Percentiles rank a stretch among this genome's conserved stretches.
Evolutionary conservation across 1,140 invertebrate species (phyloP).

Genomic region (Orussus abietinus): DNA sequence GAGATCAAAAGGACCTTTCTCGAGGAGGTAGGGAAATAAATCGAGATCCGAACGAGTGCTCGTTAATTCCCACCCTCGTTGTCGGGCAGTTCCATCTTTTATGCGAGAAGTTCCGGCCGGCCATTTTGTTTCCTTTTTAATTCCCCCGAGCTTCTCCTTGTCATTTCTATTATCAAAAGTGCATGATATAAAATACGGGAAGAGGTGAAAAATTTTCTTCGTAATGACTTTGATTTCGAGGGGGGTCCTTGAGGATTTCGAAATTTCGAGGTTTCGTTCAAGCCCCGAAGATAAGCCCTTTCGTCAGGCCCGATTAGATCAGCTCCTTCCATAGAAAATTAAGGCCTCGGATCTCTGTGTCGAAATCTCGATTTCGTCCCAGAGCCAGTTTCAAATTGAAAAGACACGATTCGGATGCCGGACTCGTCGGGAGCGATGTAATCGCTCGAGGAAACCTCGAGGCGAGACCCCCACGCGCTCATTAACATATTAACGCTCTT

Average conservation of each 20-base stretch:
- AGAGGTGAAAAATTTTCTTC: neutral
- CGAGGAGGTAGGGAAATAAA: conserved; percentile 8
- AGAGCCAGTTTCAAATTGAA: too few relatives aligned
- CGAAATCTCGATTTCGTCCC: too few relatives aligned
- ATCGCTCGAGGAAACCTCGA: conserved; percentile 26
- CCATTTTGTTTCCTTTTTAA: too few relatives aligned
- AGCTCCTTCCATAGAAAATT: conserved; percentile 3
- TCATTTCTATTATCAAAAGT: too few relatives aligned
- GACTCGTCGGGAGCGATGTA: conserved; percentile 27
- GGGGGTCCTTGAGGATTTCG: conserved; percentile 5
- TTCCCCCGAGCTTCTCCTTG: too few relatives aligned
- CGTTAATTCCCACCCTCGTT: conserved; percentile 13
- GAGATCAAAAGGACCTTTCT: too few relatives aligned
- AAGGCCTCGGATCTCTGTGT: too few relatives aligned
- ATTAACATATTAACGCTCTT: conserved; percentile 35
- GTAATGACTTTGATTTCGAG: neutral
- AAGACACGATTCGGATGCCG: conserved; percentile 14
- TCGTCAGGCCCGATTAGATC: conserved; percentile 4
- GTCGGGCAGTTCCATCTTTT: neutral
- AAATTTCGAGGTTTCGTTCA: conserved; percentile 6
- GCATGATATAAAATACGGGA: neutral
- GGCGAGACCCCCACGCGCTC: conserved; percentile 23
- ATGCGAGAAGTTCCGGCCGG: too few relatives aligned
- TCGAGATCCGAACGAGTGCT: conserved; percentile 13
- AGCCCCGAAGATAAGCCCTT: conserved; percentile 1